These are phyloP conservation scores for Epinephelus fuscoguttatus DNA, from an alignment of 2,113 vertebrate species.

Conservation along the genomic window DNA sequence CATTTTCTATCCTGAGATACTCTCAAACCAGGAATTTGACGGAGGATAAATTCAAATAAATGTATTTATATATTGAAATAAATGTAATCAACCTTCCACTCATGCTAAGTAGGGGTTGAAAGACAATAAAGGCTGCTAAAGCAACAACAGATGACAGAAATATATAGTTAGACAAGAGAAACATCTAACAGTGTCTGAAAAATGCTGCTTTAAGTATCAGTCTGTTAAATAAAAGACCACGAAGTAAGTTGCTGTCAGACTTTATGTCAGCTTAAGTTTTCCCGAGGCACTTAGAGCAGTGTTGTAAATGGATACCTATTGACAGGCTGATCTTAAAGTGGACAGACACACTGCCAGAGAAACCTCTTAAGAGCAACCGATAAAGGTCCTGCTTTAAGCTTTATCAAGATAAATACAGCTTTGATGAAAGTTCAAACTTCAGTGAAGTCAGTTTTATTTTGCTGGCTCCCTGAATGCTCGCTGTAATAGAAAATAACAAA, in stretches of 20 bases:
- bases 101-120: not conserved
- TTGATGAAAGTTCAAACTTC: not conserved
- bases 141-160: constrained; percentile 11
- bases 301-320: constrained; percentile 36
- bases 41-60: not conserved
- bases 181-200: not conserved
- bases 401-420: constrained; percentile 2
- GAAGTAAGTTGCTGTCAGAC: constrained; percentile 30
- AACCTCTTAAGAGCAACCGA: not conserved
- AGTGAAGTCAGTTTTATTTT: not conserved
- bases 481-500: not conserved
- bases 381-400: not conserved
- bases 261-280: constrained; percentile 14
- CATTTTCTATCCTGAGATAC: not conserved
- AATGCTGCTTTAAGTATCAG: not conserved
- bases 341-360: not conserved
- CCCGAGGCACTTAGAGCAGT: constrained; percentile 1
- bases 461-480: not conserved
- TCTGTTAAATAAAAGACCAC: constrained; percentile 12
- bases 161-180: not conserved
- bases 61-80: not conserved
- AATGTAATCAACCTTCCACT: not conserved
- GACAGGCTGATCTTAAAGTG: constrained; percentile 7
- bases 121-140: not conserved
- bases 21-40: not conserved